Evolutionary conservation across 2,888 invertebrate species (phyloP), one percentile per base, ranked within the genome.

Genomic region (Rhagium mordax): DNA sequence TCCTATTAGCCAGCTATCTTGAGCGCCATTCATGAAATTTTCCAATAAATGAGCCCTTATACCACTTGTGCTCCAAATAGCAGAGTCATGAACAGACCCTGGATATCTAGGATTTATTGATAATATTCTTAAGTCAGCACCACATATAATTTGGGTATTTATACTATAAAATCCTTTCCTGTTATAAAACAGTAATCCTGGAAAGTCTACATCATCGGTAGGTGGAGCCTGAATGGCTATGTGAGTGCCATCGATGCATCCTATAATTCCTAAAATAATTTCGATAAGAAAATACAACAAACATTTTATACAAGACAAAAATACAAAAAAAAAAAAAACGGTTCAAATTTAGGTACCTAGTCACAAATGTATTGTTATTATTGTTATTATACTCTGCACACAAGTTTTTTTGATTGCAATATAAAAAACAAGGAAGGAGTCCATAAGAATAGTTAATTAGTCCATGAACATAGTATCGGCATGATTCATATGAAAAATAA

Each of bases 131-230:
- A 33, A 29, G 29, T 65, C 65, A 6, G 61, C 33, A 13, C 61
- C 61, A 15, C 65, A 65, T 29, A 65, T 65, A 27, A 65, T 51
- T 15, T 65, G 65, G 15, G 16, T 29, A 27, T 65, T 65, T 6
- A 51, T 4, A 33, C 65, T 65, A 20, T 51, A 33, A 33, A 33
- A 33, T 33, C 33, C 33, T 8, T 33, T 33, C 8, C 8, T 5
- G 33, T 33, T 33, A 8, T 33, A 33, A 33, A 33, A 33, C 8
- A 33, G 8, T 5, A 8, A 7, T 33, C 33, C 33, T 4, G 33
- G 8, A 5, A 7, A 8, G 4, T 33, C 7, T 1, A 33, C 33
- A 33, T 33, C 33, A 33, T 33, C 33, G 8, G 33, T 33, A 33
- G 33, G 7, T 7, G 33, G 33, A 33, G 5, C 8, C 8, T 33